Conservation (phyloP, 2,888 invertebrate genomes). For the Cryptophagus acutangulus region DNA sequence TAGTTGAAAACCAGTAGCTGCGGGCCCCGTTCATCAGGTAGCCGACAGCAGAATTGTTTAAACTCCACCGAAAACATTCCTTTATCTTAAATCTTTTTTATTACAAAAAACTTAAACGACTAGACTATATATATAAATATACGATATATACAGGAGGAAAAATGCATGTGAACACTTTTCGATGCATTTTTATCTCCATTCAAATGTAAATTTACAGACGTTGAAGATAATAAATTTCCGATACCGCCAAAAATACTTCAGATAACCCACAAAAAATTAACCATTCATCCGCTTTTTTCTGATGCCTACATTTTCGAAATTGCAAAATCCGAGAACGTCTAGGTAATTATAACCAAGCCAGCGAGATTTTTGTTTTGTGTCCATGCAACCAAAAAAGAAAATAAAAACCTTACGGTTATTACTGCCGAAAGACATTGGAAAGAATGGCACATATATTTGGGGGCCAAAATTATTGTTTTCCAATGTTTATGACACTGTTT, state of each 20-base stretch:
- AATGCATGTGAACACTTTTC: conserved; percentile 10
- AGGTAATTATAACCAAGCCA: too few species aligned
- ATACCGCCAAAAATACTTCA: conserved; percentile 1
- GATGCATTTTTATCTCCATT: conserved; percentile 8
- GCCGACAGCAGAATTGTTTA: conserved; percentile 31
- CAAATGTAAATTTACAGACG: conserved; percentile 6
- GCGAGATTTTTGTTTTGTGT: too few species aligned
- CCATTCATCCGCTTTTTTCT: too few species aligned
- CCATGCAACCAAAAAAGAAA: too few species aligned
- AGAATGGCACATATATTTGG: too few species aligned
- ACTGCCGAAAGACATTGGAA: too few species aligned
- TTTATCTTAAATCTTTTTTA: conserved; percentile 17
- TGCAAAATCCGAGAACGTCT: too few species aligned
- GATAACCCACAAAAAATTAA: background rate
- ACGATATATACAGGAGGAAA: too few species aligned
- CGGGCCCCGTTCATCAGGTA: conserved; percentile 37
- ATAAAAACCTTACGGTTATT: too few species aligned
- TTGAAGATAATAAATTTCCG: conserved; percentile 9
- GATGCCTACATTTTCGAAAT: too few species aligned
- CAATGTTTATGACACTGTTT: conserved; percentile 51
- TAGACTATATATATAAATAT: too few species aligned
- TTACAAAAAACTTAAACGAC: conserved; percentile 11
- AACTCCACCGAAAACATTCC: conserved; percentile 31
- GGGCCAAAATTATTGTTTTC: conserved; percentile 52
- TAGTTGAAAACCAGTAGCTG: conserved; percentile 40